These are phyloP conservation scores for Psophia crepitans DNA, from an alignment of 2,113 vertebrate species.

Conservation along the genomic window DNA sequence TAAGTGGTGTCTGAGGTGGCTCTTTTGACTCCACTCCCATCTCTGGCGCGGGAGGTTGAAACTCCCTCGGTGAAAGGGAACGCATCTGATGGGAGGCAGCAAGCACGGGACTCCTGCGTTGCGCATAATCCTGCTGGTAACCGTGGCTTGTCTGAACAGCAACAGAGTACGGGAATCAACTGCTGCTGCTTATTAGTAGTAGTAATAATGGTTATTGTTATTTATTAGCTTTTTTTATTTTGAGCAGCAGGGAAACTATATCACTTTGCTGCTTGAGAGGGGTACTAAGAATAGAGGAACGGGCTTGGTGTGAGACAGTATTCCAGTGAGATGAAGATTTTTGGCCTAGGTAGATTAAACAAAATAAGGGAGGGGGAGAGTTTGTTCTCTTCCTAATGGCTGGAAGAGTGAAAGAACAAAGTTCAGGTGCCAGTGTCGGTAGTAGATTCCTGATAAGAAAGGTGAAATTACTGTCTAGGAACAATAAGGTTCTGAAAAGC, in stretches of 20 bases:
- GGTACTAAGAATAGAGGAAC: not conserved
- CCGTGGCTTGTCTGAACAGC: not conserved
- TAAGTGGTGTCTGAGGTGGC: accelerated
- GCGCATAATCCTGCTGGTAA: not conserved
- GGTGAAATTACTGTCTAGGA: not conserved
- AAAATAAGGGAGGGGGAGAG: not conserved
- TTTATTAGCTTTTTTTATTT: not conserved
- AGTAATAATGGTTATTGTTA: no score
- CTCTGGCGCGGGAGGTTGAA: not conserved
- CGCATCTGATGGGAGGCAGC: not conserved
- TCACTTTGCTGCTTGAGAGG: not conserved
- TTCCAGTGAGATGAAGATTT: not conserved
- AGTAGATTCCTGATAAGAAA: not conserved
- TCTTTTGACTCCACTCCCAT: not conserved
- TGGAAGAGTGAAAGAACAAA: not conserved
- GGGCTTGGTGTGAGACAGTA: not conserved
- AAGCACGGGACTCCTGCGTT: not conserved
- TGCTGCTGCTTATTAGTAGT: not conserved
- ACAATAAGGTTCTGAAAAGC: not conserved
- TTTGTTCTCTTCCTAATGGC: not conserved
- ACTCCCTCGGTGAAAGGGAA: not conserved
- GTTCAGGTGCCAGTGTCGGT: not conserved
- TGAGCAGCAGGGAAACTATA: not conserved
- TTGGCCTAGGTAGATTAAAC: not conserved
- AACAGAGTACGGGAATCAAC: not conserved